Base-by-base conservation (phyloP, 2,113 vertebrate species). In the Circaetus cinerascens region DNA sequence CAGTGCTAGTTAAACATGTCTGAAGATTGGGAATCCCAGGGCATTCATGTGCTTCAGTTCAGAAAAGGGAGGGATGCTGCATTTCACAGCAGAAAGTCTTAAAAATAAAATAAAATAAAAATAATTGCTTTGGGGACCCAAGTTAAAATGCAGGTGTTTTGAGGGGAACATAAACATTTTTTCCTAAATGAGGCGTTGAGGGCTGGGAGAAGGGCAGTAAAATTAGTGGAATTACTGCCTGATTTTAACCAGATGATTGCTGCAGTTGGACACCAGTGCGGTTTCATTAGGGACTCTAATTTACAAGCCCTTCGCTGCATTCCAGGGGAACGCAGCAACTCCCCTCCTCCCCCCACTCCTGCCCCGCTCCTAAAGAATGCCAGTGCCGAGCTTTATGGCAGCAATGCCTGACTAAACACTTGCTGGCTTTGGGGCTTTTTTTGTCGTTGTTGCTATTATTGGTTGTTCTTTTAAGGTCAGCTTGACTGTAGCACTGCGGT, bases 181-280 rank as follows among this genome's bases (percentile, higher is more conserved):
- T 98, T 98, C 98, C 98, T 99, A 99, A 99, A 99, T 99, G 99
- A 99, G 98, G 99, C 98, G 98, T 99, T 98, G 98, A 99, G 98
- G 98, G 98, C 98, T 98, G 96, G 97, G 98, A 98, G 98, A 98
- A 99, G 98, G 98, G 98, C 97, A 97, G 98, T 98, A 98, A 99
- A 99, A 99, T 99, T 99, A 99, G 99, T 98, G 98, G 98, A 99
- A 99, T 99, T 99, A 99, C 99, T 98, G 98, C 98, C 98, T 99
- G 99, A 99, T 99, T 99, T 99, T 99, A 99, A 99, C 99, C 99
- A 99, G 99, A 99, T 99, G 99, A 99, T 99, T 99, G 99, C 98
- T 99, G 98, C 98, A 98, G 98, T 99, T 98, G 99, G 99, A 99
- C 99, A 99, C 98, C 99, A 98, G 98, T 97, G 97, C 97, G 96